Evolutionary conservation across 2,113 vertebrate genomes (phyloP), one percentile per base, ranked within the genome.

Genomic region (Neolamprologus kungweensis): DNA sequence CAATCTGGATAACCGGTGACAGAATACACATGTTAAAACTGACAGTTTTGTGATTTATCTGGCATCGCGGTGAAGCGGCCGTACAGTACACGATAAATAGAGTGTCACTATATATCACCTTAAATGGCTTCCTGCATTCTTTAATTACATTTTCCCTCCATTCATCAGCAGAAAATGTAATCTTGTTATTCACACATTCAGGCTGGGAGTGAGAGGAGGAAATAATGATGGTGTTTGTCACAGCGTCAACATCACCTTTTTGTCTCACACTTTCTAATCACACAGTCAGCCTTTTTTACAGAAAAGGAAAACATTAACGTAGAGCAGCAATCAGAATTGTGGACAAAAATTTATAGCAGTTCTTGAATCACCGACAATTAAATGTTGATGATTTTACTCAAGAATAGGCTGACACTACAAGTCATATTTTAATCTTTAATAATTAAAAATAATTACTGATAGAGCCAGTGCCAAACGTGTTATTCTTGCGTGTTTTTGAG

Each of bases 121-220:
- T 60, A 71, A 89, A 87, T 81, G 86, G 60, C 53, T 83, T 81
- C 78, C 89, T 84, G 91, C 85, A 84, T 83, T 60, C 88, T 90
- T 92, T 95, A 95, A 94, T 94, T 93, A 73, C 84, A 86, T 90
- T 88, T 90, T 80, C 87, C 86, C 83, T 88, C 87, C 87, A 92
- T 94, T 95, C 89, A 95, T 95, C 93, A 93, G 71, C 90, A 92
- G 75, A 92, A 94, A 87, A 81, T 86, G 73, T 84, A 89, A 90
- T 93, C 82, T 45, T 93, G 88, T 93, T 92, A 87, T 91, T 95
- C 93, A 93, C 95, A 94, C 94, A 53, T 91, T 89, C 47, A 63
- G 81, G 57, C 54, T 71, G 42, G 89, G 73, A 87, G 88, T 54
- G 83, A 89, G 88, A 83, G 79, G 63, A 83, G 88, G 85, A 89